Percentiles rank a stretch among this genome's conserved stretches.
Evolutionary conservation across 2,797 vertebrate species (phyloP).

Genomic region (Amphiprion clarkii): DNA sequence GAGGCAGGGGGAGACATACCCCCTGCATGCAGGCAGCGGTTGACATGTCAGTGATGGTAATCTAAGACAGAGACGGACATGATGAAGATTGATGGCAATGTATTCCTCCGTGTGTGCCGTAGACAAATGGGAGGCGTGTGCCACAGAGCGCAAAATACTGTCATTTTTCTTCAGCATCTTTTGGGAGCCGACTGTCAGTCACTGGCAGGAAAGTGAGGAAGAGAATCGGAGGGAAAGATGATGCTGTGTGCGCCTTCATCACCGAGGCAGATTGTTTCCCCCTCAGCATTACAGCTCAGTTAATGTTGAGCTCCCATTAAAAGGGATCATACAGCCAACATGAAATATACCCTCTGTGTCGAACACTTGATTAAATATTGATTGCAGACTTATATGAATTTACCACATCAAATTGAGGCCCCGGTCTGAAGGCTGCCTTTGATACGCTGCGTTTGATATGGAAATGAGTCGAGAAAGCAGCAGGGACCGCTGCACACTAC

Average conservation of each 20-base stretch:
- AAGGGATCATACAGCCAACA: slow-evolving; percentile 77
- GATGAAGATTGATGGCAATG: slow-evolving; percentile 51
- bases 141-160: slow-evolving; percentile 27
- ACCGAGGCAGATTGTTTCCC: slow-evolving; percentile 60
- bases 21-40: slow-evolving; percentile 24
- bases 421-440: slow-evolving; percentile 80
- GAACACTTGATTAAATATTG: slow-evolving; percentile 86
- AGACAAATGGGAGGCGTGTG: slow-evolving; percentile 25
- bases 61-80: slow-evolving; percentile 43
- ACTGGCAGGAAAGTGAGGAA: slow-evolving; percentile 9
- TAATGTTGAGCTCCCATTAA: slow-evolving; percentile 73
- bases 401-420: slow-evolving; percentile 80
- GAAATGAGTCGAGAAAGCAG: slow-evolving; percentile 79
- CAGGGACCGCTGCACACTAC: slow-evolving; percentile 68
- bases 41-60: slow-evolving; percentile 43
- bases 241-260: slow-evolving; percentile 14
- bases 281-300: slow-evolving; percentile 48
- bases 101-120: slow-evolving; percentile 39
- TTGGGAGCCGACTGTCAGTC: slow-evolving; percentile 49
- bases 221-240: slow-evolving; percentile 21
- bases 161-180: slow-evolving; percentile 41
- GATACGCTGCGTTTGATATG: slow-evolving; percentile 79
- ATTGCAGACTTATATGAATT: slow-evolving; percentile 84
- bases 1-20: slow-evolving; percentile 24
- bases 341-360: slow-evolving; percentile 80